Conservation (phyloP, 2,797 vertebrate species). For the Tinamus major region DNA sequence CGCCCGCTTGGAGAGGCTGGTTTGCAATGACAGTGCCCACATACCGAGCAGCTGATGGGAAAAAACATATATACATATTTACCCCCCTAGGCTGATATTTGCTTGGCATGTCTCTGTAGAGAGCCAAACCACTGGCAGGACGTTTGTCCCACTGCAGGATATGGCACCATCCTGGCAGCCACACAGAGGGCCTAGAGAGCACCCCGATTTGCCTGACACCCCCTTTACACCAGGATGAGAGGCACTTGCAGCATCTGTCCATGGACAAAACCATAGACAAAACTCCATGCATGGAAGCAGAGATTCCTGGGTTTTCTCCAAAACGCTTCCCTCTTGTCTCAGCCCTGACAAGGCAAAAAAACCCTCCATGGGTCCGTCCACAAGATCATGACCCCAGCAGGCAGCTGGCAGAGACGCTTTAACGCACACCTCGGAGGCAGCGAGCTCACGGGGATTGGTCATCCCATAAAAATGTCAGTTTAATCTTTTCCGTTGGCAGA, state of each 20-base stretch:
- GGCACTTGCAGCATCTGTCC: background rate
- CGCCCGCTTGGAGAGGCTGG: background rate
- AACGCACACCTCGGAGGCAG: background rate
- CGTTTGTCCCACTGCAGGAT: background rate
- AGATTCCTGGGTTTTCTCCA: background rate
- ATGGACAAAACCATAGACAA: background rate
- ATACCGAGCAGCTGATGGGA: background rate
- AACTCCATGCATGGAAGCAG: background rate
- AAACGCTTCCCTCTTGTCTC: background rate
- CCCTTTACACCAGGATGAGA: fast-evolving
- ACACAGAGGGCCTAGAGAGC: background rate
- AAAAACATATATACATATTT: too few relatives aligned
- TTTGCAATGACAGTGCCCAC: fast-evolving
- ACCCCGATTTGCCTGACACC: background rate
- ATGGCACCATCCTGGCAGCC: background rate
- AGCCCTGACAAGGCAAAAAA: background rate
- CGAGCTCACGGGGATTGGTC: constrained; percentile 26
- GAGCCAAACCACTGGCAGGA: background rate
- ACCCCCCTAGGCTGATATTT: background rate
- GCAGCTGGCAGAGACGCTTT: constrained; percentile 52
- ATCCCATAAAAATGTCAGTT: constrained; percentile 8
- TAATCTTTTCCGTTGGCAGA: background rate
- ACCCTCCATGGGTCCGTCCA: background rate
- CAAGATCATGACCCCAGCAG: constrained; percentile 11
- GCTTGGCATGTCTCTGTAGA: fast-evolving